Percentiles rank a stretch among this genome's conserved stretches.
phyloP scores from a whole-genome alignment of 1,140 invertebrate genomes.

The Tachypleus tridentatus region DNA sequence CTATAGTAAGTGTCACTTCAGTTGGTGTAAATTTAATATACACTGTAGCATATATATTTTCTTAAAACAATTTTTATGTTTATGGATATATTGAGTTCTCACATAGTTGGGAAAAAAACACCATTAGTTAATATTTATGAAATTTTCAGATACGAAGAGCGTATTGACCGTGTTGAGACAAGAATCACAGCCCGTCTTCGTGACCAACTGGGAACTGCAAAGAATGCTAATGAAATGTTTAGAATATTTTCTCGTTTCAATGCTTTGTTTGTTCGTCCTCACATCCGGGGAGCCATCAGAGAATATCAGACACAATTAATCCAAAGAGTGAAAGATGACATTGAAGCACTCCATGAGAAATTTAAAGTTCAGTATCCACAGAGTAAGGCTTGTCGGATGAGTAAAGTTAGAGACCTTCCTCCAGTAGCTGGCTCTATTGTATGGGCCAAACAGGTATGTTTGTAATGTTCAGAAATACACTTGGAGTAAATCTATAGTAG shows the following conservation, averaged over 20 bases:
- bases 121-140: background rate
- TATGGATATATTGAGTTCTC: too few relatives aligned
- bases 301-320: slow-evolving; percentile 99
- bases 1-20: too few relatives aligned
- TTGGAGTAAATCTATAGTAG: too few relatives aligned
- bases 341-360: slow-evolving; percentile 93
- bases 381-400: slow-evolving; percentile 82
- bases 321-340: slow-evolving; percentile 97
- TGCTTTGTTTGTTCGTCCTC: slow-evolving; percentile 93
- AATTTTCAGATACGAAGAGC: slow-evolving; percentile 67
- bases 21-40: too few relatives aligned
- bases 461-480: too few relatives aligned
- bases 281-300: slow-evolving; percentile 94
- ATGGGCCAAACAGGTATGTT: slow-evolving; percentile 76
- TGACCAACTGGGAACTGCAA: slow-evolving; percentile 93
- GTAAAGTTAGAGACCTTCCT: slow-evolving; percentile 81
- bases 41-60: too few relatives aligned
- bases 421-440: slow-evolving; percentile 95
- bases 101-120: too few relatives aligned
- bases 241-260: slow-evolving; percentile 88
- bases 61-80: too few relatives aligned
- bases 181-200: slow-evolving; percentile 90
- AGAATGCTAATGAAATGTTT: slow-evolving; percentile 99
- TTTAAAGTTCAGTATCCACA: slow-evolving; percentile 94
- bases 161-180: slow-evolving; percentile 94